Base-by-base conservation (phyloP, 2,797 vertebrate genomes). In the Hypotaenidia okinawae region DNA sequence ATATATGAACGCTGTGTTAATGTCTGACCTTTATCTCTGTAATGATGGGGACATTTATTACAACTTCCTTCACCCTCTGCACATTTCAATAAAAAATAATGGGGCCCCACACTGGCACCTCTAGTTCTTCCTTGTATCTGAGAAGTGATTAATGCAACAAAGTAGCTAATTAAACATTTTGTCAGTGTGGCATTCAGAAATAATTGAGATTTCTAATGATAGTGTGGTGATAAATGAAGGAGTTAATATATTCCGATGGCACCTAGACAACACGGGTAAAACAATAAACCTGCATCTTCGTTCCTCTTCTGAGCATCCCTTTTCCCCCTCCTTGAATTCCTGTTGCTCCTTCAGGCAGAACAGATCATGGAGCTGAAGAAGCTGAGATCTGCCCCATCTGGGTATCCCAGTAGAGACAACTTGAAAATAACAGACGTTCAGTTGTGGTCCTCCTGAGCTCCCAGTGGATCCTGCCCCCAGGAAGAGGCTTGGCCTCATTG, bases 181-280 rank as follows among this genome's bases (percentile, higher is more conserved):
- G 85, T 92, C 94, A 95, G 57, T 49, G 59, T 93, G 78, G 84
- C 89, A 90, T 91, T 94, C 83, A 89, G 93, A 95, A 97, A 96
- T 96, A 97, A 96, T 96, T 97, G 95, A 92, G 84, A 96, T 96
- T 97, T 95, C 90, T 96, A 96, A 95, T 77, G 91, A 96, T 94
- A 95, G 77, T 57, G 25, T 77, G 4, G 32, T 96, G 95, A 97
- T 95, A 93, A 97, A 97, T 97, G 87, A 94, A 96, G 90, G 87
- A 84, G 76, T 95, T 96, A 95, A 96, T 96, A 74, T 80, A 94
- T 97, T 96, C 89, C 2, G 67, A 95, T 94, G 57, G 87, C 51
- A 85, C 54, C 35, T 90, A 91, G 94, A 72, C 90, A 90, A 72
- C 2, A 10, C 0, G 0, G 66, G 90, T 93, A 68, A 96, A 93